A percentile compares a stretch with the other conserved stretches of the same genome.
Conservation (phyloP, 1,140 invertebrate genomes). For the Anthonomus grandis region DNA sequence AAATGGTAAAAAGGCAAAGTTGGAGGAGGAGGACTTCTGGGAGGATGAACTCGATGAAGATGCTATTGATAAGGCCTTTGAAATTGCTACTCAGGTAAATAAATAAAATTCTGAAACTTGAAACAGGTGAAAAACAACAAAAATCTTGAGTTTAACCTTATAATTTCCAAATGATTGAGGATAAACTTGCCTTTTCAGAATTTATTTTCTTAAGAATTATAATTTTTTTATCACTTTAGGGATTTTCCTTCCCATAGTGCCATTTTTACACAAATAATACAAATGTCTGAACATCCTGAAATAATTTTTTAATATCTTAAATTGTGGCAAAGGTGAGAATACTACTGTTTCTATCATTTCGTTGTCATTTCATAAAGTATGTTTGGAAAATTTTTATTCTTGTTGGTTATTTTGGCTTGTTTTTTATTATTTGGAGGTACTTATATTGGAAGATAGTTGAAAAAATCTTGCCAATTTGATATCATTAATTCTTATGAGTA, state of each 20-base stretch:
- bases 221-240: not conserved
- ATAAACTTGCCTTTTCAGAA: not conserved
- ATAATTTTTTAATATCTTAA: too few relatives aligned
- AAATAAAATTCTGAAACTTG: not conserved
- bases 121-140: not conserved
- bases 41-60: slow-evolving; percentile 35
- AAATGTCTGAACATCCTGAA: not conserved
- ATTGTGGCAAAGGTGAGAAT: too few relatives aligned
- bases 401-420: too few relatives aligned
- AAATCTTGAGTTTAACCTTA: not conserved
- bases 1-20: slow-evolving; percentile 30
- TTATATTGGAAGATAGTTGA: too few relatives aligned
- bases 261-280: not conserved
- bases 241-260: not conserved
- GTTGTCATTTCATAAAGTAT: too few relatives aligned
- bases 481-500: too few relatives aligned
- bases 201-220: not conserved
- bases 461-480: too few relatives aligned
- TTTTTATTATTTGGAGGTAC: too few relatives aligned
- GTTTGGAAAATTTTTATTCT: too few relatives aligned
- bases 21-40: slow-evolving; percentile 34
- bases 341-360: too few relatives aligned
- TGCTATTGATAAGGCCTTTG: slow-evolving; percentile 34
- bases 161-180: not conserved
- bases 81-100: slow-evolving; percentile 32